These are phyloP conservation scores for Rhabdomys dilectus DNA, from an alignment of 2,113 vertebrate species.

Conservation along the genomic window DNA sequence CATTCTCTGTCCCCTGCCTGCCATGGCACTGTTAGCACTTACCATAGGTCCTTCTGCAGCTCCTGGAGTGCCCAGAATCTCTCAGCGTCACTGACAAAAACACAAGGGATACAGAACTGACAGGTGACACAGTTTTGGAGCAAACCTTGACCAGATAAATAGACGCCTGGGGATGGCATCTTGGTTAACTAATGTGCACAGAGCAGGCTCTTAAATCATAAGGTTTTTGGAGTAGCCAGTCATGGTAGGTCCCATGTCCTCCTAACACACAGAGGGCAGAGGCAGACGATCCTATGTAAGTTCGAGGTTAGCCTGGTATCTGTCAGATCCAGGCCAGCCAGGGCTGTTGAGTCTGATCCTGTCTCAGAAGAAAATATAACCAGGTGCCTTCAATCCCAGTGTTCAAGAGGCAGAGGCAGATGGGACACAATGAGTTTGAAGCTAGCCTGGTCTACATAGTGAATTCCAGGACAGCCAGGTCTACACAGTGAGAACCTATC, in stretches of 20 bases:
- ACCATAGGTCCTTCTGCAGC: constrained; percentile 24
- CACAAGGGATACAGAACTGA: fast-evolving
- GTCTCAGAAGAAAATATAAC: background rate
- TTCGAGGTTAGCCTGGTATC: background rate
- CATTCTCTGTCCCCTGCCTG: background rate
- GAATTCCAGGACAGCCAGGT: background rate
- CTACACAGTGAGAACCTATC: background rate
- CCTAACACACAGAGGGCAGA: background rate
- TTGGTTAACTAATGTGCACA: fast-evolving
- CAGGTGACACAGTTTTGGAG: background rate
- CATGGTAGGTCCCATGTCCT: background rate
- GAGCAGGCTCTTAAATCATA: fast-evolving
- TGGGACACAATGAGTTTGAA: background rate
- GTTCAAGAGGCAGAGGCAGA: background rate
- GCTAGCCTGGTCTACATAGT: background rate
- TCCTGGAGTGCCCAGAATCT: background rate
- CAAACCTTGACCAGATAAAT: background rate
- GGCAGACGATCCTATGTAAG: background rate
- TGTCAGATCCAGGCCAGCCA: background rate
- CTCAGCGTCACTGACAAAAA: background rate
- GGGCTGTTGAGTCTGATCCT: background rate
- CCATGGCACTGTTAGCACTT: background rate
- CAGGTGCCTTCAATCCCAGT: background rate
- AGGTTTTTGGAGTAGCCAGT: too few relatives aligned
- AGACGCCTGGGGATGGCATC: fast-evolving